Base-by-base conservation (phyloP, 2,113 vertebrate genomes). In the Anas platyrhynchos region DNA sequence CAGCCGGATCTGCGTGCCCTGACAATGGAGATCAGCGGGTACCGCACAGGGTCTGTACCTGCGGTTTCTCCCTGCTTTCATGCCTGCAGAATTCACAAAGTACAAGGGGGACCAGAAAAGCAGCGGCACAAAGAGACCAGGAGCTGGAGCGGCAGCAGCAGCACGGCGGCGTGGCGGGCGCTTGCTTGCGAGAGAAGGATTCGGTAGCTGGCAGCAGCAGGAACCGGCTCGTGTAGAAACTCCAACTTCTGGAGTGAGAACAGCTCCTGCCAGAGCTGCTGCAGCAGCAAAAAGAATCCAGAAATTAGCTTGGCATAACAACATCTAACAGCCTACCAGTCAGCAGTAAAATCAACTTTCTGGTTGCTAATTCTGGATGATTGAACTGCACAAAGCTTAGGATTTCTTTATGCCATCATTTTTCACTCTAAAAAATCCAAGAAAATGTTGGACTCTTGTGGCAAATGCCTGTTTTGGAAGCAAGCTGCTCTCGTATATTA, bases 121-220 rank as follows among this genome's bases (percentile, higher is more conserved):
- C n/a, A 3, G 20, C 7, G 11, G 15, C 83, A 86, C 1, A 0
- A 11, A n/a, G 72, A 67, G 68, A 67, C 11, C 31, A 3, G 2
- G 1, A 36, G 56, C 29, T 21, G 48, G 71, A 27, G 27, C 41
- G 32, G 69, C 78, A 67, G 65, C 52, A 46, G 44, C 34, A 9
- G 4, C 32, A 1, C 23, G 0, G 36, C 63, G 3, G 5, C 1
- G 0, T 41, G 23, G 74, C 1, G 38, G 67, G 32, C 0, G 15
- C 50, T 80, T 3, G 0, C 58, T 58, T n/a, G 73, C 26, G 21
- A 8, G 73, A 82, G 71, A 54, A 43, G 67, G 14, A 44, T 41
- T 83, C 7, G 0, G 58, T 36, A 61, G 43, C 65, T 7, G 2
- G 32, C 32, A 86, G 72, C 61, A 34, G 73, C 73, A 34, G 29